These are phyloP conservation scores for human DNA, from an alignment of 2,113 vertebrate species.

Conservation along the genomic window GRCh38 chr2:162417501-162418000, in stretches of 20 bases:
- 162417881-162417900: background rate
- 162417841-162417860: background rate
- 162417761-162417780: background rate
- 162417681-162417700: background rate
- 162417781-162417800: constrained; percentile 6
- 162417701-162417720: background rate
- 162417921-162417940: background rate
- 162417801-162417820: background rate
- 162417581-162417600: background rate
- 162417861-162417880: background rate
- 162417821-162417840: background rate
- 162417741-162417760: background rate
- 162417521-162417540: background rate
- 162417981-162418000: background rate
- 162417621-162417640: background rate
- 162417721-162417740: background rate
- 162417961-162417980: background rate
- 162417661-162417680: background rate
- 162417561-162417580: background rate
- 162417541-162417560: background rate
- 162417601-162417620: background rate
- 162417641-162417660: background rate
- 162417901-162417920: background rate
- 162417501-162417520: background rate
- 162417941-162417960: background rate